Evolutionary conservation across 2,113 vertebrate species (phyloP), one percentile per base, ranked within the genome.

Genomic region (Lates calcarifer): DNA sequence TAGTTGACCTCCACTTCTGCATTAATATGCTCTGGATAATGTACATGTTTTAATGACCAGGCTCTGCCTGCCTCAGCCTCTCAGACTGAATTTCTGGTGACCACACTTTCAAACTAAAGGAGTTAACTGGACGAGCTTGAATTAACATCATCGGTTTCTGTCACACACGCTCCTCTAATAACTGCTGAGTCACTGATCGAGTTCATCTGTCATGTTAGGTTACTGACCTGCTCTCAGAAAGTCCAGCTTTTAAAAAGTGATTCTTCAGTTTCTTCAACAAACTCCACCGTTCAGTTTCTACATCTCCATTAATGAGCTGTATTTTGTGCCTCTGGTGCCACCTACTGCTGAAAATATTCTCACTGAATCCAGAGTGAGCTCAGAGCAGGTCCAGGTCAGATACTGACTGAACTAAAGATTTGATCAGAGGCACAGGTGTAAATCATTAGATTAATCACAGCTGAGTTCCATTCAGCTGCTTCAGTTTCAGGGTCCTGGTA

Each of bases 291-390:
- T 5, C 2, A 24, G 37, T 3, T 33, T 60, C 22, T 29, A 9
- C 1, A 4, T 29, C n/a, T 31, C 33, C 15, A 51, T 62, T 20
- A 24, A 37, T 60, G 28, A 18, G 13, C 5, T 57, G 31, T 11
- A 72, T 29, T 14, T 39, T 85, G 80, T 61, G 41, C 24, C 74
- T 79, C 57, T 87, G 67, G 45, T 72, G 88, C 91, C 91, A 80
- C 74, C 91, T 91, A 75, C 55, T 89, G 90, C 18, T 80, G 43
- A 4, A 45, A 20, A 56, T 20, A 17, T 18, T n/a, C 1, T n/a
- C 12, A 24, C 24, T 24, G 15, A 29, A 33, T 15, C 10, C 12
- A 43, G 0, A 29, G 57, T 26, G 13, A 35, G 39, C 35, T 55
- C 10, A 53, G 1, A 18, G 49, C 4, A 1, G 37, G 0, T 1